Percentiles rank a stretch among this genome's conserved stretches.
These are phyloP conservation scores for Gisinianus flammeolus DNA, from an alignment of 2,888 invertebrate species.

Conservation along the genomic window DNA sequence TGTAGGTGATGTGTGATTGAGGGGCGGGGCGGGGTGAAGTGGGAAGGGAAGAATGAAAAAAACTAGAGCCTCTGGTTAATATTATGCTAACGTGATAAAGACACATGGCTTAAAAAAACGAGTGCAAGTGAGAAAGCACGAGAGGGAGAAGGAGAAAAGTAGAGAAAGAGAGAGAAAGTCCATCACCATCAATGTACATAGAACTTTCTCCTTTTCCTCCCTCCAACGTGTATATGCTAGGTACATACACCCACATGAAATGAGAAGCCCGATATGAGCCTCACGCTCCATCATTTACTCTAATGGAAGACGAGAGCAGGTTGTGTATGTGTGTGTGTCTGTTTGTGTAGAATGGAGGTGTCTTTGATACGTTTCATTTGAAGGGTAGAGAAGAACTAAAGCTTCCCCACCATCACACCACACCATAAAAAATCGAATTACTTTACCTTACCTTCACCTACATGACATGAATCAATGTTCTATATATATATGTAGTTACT, in stretches of 20 bases:
- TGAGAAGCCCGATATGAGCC: slow-evolving; percentile 3
- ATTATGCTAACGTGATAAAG: slow-evolving; percentile 18
- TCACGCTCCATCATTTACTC: slow-evolving; percentile 26
- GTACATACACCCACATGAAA: background rate
- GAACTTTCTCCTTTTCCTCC: too few species aligned
- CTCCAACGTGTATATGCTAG: too few species aligned
- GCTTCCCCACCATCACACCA: slow-evolving; percentile 19
- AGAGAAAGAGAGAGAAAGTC: too few species aligned
- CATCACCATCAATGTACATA: too few species aligned
- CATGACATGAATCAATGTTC: slow-evolving; percentile 21
- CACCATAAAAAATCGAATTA: slow-evolving; percentile 20
- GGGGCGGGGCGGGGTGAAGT: background rate
- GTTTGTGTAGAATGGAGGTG: slow-evolving; percentile 12
- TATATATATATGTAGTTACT: background rate
- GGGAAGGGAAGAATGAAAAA: background rate
- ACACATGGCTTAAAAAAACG: slow-evolving; percentile 7
- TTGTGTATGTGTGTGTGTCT: background rate
- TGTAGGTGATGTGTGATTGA: background rate
- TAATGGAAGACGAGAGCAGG: slow-evolving; percentile 18
- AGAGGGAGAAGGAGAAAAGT: too few species aligned
- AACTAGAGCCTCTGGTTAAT: background rate
- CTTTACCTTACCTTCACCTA: slow-evolving; percentile 31
- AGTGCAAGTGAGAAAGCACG: background rate
- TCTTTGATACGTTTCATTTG: slow-evolving; percentile 30
- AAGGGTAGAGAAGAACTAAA: slow-evolving; percentile 25